Percentiles rank a stretch among this genome's conserved stretches.
These are phyloP conservation scores for Hydrozoanthus gracilis DNA, from an alignment of 92 coral and sea anemone species.

Conservation along the genomic window DNA sequence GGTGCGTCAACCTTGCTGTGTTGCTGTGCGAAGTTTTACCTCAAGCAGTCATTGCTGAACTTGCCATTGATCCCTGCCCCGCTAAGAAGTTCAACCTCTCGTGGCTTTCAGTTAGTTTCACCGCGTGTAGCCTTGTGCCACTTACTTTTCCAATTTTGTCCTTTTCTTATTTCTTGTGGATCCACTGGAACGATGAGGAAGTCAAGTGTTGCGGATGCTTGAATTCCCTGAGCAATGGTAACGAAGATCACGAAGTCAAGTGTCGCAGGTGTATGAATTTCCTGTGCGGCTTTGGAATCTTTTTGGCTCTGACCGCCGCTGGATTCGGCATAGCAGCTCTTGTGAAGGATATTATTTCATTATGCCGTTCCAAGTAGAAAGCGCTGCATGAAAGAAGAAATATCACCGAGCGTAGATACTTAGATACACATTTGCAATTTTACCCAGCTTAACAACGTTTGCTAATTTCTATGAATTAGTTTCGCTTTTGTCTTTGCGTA, in stretches of 20 bases:
- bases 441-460: background rate
- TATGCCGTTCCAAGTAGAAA: background rate
- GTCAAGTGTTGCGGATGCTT: too few species aligned
- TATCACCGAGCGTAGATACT: background rate
- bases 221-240: too few species aligned
- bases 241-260: too few species aligned
- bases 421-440: background rate
- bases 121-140: background rate
- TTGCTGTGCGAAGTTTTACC: background rate
- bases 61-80: background rate
- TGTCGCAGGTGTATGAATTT: background rate
- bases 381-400: background rate
- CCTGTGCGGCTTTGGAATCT: background rate
- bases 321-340: background rate
- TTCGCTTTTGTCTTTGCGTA: too few species aligned
- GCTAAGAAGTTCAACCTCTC: background rate
- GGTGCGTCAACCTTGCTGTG: background rate
- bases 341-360: conserved; percentile 1
- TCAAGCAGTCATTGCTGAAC: conserved; percentile 12
- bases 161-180: background rate
- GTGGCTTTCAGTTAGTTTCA: conserved; percentile 13
- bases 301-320: background rate
- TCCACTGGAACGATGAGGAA: background rate
- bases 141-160: background rate
- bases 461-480: too few species aligned